Conservation (phyloP, 2,888 invertebrate genomes). For the Dexiosoma caninum region DNA sequence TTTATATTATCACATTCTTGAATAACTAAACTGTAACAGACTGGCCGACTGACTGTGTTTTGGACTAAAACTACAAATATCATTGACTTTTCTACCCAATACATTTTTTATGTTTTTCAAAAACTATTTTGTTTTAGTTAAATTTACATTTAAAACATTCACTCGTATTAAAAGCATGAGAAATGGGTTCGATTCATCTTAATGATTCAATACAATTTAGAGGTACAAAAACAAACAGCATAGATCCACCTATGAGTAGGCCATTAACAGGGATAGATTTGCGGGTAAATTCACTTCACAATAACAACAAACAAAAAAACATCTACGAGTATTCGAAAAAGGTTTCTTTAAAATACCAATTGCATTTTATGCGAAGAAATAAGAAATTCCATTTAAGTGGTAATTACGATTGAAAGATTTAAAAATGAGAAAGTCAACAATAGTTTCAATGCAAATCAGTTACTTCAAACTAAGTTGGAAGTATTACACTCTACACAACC, state of each 20-base stretch:
- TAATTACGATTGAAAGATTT: slow-evolving; percentile 50
- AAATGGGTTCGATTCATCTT: background rate
- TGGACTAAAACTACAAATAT: too few species aligned
- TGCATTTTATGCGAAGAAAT: slow-evolving; percentile 41
- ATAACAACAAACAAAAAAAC: too few species aligned
- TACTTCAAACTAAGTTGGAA: background rate
- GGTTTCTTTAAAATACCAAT: background rate
- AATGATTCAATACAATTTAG: slow-evolving; percentile 7
- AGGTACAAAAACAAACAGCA: background rate
- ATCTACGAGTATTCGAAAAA: background rate
- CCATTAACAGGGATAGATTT: background rate
- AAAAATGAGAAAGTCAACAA: slow-evolving; percentile 49
- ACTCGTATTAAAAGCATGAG: background rate
- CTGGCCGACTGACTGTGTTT: too few species aligned
- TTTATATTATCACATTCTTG: too few species aligned
- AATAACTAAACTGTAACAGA: too few species aligned
- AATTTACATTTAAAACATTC: background rate
- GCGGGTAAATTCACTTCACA: background rate
- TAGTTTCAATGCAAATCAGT: slow-evolving; percentile 25
- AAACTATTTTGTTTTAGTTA: too few species aligned
- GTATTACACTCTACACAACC: too few species aligned
- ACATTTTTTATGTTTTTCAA: too few species aligned
- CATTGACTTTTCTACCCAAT: too few species aligned
- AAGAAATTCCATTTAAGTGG: slow-evolving; percentile 44
- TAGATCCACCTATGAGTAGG: background rate